Conservation (phyloP, 1,140 invertebrate genomes). For the Charaxes varanes region DNA sequence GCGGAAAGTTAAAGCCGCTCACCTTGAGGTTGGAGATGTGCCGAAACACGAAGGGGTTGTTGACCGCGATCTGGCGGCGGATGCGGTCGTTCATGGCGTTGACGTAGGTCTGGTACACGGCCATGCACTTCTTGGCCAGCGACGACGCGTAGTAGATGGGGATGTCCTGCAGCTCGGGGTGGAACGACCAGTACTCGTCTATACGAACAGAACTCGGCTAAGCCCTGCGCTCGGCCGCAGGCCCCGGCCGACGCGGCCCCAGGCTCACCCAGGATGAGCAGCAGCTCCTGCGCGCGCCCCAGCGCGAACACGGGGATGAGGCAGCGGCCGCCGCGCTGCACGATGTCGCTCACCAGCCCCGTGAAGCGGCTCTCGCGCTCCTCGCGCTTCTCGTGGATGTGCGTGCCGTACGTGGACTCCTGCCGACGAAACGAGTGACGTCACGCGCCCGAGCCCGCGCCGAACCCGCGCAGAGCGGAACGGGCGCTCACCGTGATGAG, state of each 20-base stretch:
- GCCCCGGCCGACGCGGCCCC: background rate
- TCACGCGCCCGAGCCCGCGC: too few species aligned
- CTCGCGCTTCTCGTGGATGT: constrained; percentile 98
- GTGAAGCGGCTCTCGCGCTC: constrained; percentile 97
- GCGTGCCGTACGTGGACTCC: constrained; percentile 99
- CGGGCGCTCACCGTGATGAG: constrained; percentile 92
- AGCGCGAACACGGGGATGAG: constrained; percentile 99
- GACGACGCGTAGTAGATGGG: constrained; percentile 99
- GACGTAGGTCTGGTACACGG: constrained; percentile 99
- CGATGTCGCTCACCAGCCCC: constrained; percentile 95
- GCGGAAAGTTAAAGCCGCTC: constrained; percentile 26
- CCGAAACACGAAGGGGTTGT: constrained; percentile 99
- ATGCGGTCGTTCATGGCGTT: constrained; percentile 99
- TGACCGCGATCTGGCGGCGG: constrained; percentile 95
- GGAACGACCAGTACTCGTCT: constrained; percentile 98
- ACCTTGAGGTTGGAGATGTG: constrained; percentile 99
- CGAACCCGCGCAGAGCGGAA: too few species aligned
- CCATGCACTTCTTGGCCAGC: constrained; percentile 99
- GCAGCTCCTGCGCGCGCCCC: constrained; percentile 96
- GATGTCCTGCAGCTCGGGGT: constrained; percentile 98
- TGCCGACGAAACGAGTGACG: too few species aligned
- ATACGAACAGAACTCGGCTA: constrained; percentile 9
- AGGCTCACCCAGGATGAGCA: constrained; percentile 88
- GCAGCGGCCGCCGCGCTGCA: constrained; percentile 95
- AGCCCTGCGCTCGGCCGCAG: background rate